phyloP scores from a whole-genome alignment of 2,888 invertebrate species.

The Oxystoma pomonae region DNA sequence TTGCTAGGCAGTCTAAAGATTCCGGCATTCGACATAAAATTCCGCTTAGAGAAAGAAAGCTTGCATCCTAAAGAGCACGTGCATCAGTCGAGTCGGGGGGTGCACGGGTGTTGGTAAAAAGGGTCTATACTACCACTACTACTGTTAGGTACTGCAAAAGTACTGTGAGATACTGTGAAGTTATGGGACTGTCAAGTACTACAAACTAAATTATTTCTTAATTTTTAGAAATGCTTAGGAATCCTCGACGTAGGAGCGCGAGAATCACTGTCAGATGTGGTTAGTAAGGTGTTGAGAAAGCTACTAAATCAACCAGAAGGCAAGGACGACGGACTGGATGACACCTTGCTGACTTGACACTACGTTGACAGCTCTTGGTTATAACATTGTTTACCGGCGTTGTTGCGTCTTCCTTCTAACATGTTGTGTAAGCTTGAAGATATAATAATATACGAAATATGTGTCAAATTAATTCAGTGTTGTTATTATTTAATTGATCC shows the following conservation, averaged over 20 bases:
- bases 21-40: no score
- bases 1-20: no score
- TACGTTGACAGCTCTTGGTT: background rate
- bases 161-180: no score
- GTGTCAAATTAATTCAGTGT: background rate
- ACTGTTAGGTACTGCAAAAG: no score
- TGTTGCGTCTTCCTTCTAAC: background rate
- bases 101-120: no score
- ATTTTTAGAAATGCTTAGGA: slow-evolving; percentile 64
- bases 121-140: no score
- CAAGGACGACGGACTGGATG: slow-evolving; percentile 89
- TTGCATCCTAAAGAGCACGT: no score
- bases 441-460: background rate
- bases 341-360: slow-evolving; percentile 80
- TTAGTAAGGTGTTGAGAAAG: slow-evolving; percentile 83
- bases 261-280: slow-evolving; percentile 85
- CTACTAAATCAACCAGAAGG: slow-evolving; percentile 71
- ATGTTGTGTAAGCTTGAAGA: background rate
- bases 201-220: no score
- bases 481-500: background rate
- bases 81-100: no score
- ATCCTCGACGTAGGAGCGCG: slow-evolving; percentile 82
- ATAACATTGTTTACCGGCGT: background rate
- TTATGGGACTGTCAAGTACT: no score
- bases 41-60: no score